Conservation (phyloP, 2,888 invertebrate genomes). For the Sabatieria punctata region DNA sequence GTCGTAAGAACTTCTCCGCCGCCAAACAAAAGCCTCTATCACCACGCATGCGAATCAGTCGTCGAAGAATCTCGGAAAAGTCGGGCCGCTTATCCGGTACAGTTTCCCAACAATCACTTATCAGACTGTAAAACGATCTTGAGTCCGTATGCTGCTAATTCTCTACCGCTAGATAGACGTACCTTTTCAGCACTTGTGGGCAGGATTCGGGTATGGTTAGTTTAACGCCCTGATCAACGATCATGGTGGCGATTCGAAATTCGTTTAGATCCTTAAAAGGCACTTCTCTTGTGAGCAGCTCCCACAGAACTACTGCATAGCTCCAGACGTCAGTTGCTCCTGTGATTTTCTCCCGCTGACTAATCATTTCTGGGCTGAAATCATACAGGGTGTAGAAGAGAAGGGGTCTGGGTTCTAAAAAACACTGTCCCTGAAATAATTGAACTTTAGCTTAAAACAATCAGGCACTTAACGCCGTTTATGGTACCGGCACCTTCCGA, state of each 20-base stretch:
- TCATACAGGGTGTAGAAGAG: too few relatives aligned
- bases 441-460: too few relatives aligned
- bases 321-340: constrained; percentile 8
- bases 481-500: too few relatives aligned
- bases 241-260: constrained; percentile 36
- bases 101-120: constrained; percentile 32
- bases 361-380: constrained; percentile 9
- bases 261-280: constrained; percentile 35
- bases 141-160: too few relatives aligned
- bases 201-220: constrained; percentile 33
- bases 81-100: constrained; percentile 25
- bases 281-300: constrained; percentile 35
- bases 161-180: too few relatives aligned
- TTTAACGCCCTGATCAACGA: constrained; percentile 36
- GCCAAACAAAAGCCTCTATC: constrained; percentile 9
- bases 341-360: neutral
- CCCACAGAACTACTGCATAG: constrained; percentile 32
- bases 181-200: constrained; percentile 26
- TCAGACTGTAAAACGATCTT: too few relatives aligned
- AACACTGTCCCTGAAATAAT: too few relatives aligned
- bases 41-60: constrained; percentile 13
- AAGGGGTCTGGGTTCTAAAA: too few relatives aligned
- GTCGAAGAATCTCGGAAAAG: constrained; percentile 27
- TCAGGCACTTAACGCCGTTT: too few relatives aligned
- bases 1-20: constrained; percentile 28